These are phyloP conservation scores for Andrena fulva DNA, from an alignment of 2,888 invertebrate species.

Conservation along the genomic window DNA sequence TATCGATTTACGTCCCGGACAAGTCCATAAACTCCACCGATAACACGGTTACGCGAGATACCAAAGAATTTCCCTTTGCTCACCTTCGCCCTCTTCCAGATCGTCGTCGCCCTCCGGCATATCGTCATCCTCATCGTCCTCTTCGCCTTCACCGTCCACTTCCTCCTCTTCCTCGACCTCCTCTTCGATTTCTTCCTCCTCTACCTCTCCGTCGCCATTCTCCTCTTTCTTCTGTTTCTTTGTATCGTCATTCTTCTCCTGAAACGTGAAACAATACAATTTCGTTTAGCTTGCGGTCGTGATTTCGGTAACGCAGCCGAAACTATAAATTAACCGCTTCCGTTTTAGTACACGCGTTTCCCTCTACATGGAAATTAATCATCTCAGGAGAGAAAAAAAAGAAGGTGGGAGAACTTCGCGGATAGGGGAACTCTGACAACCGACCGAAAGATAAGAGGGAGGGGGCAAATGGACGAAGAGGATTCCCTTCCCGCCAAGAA, in stretches of 20 bases:
- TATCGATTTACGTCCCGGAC: neutral
- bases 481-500: slow-evolving; percentile 70
- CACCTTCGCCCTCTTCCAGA: slow-evolving; percentile 80
- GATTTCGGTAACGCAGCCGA: neutral
- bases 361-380: slow-evolving; percentile 8
- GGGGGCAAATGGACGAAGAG: slow-evolving; percentile 49
- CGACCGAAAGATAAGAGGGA: slow-evolving; percentile 31
- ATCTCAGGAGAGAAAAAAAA: slow-evolving; percentile 32
- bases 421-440: slow-evolving; percentile 22
- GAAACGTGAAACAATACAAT: slow-evolving; percentile 32
- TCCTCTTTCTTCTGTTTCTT: slow-evolving; percentile 93
- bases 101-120: slow-evolving; percentile 87
- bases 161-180: slow-evolving; percentile 89
- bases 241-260: slow-evolving; percentile 91
- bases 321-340: slow-evolving; percentile 12
- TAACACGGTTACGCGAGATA: neutral
- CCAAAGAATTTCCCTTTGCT: slow-evolving; percentile 5
- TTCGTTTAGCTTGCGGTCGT: neutral
- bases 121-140: slow-evolving; percentile 89
- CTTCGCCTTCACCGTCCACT: slow-evolving; percentile 88
- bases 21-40: neutral
- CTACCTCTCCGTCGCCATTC: slow-evolving; percentile 89
- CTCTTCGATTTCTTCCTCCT: slow-evolving; percentile 87
- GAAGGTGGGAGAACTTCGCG: slow-evolving; percentile 30
- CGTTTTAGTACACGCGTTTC: neutral